phyloP scores from a whole-genome alignment of 2,888 invertebrate species.

The Andrena bucephala region DNA sequence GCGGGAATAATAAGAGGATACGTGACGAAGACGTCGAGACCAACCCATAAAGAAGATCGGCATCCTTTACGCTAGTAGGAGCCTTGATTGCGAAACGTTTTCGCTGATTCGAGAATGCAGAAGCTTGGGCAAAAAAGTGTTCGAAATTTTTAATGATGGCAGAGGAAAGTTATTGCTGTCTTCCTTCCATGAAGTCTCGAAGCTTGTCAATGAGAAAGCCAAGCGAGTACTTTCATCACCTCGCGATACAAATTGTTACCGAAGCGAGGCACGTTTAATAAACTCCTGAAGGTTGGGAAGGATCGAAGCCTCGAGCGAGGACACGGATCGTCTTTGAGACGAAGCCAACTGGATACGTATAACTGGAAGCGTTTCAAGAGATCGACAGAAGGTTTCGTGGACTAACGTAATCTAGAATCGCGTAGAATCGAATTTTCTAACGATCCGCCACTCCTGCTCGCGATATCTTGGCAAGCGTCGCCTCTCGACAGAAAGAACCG shows the following conservation, averaged over 20 bases:
- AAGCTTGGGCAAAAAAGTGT: neutral
- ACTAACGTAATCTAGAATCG: neutral
- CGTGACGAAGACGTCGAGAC: constrained; percentile 40
- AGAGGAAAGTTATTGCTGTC: neutral
- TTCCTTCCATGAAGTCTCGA: neutral
- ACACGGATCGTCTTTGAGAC: too few relatives aligned
- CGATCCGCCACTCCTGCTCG: neutral
- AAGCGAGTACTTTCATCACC: too few relatives aligned
- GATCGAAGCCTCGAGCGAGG: too few relatives aligned
- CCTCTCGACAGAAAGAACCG: too few relatives aligned
- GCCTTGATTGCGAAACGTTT: neutral
- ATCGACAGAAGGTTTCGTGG: too few relatives aligned
- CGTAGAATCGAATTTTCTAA: neutral
- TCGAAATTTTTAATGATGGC: neutral
- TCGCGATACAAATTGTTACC: too few relatives aligned
- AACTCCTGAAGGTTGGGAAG: too few relatives aligned
- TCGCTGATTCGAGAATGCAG: neutral
- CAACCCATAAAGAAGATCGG: constrained; percentile 17
- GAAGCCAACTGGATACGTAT: too few relatives aligned
- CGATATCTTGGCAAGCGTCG: too few relatives aligned
- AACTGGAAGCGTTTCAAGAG: too few relatives aligned
- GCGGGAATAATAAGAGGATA: constrained; percentile 50
- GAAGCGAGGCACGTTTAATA: too few relatives aligned
- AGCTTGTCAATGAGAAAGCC: neutral
- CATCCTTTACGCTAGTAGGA: constrained; percentile 3